Conservation (phyloP, 2,113 vertebrate species). For the Talpa occidentalis region DNA sequence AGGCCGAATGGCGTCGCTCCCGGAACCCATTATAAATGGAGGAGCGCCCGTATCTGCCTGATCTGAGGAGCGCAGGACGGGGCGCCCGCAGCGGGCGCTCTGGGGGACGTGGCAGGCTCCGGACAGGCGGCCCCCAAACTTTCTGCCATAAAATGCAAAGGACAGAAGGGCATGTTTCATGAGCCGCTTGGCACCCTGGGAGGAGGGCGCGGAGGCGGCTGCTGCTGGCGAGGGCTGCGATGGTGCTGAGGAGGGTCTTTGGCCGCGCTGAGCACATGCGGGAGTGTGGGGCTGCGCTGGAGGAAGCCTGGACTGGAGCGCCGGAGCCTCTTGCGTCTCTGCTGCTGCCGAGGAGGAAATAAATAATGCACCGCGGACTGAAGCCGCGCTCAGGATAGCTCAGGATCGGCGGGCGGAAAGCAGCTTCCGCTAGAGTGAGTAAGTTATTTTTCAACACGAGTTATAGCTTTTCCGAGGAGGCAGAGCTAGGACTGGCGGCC, state of each 20-base stretch:
- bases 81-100: no score
- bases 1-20: slow-evolving; percentile 89
- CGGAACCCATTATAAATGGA: slow-evolving; percentile 89
- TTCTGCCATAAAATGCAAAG: slow-evolving; percentile 89
- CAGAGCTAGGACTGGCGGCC: accelerated
- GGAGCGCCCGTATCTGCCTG: slow-evolving; percentile 92
- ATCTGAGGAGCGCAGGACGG: slow-evolving; percentile 87
- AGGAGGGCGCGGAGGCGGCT: no score
- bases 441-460: slow-evolving; percentile 51
- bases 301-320: slow-evolving; percentile 43
- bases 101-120: slow-evolving; percentile 84
- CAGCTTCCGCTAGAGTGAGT: slow-evolving; percentile 75
- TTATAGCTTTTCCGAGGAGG: neutral
- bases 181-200: slow-evolving; percentile 38
- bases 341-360: slow-evolving; percentile 31
- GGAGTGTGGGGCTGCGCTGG: neutral
- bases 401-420: neutral
- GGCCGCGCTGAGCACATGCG: no score
- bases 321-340: slow-evolving; percentile 2
- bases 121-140: slow-evolving; percentile 89
- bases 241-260: no score
- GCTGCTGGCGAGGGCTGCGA: no score
- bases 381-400: slow-evolving; percentile 43
- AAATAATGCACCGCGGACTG: slow-evolving; percentile 43
- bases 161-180: slow-evolving; percentile 78